A percentile compares a stretch with the other conserved stretches of the same genome.
Conservation (phyloP, 37 sponge, comb jelly and placozoan species). For the Amphimedon queenslandica region DNA sequence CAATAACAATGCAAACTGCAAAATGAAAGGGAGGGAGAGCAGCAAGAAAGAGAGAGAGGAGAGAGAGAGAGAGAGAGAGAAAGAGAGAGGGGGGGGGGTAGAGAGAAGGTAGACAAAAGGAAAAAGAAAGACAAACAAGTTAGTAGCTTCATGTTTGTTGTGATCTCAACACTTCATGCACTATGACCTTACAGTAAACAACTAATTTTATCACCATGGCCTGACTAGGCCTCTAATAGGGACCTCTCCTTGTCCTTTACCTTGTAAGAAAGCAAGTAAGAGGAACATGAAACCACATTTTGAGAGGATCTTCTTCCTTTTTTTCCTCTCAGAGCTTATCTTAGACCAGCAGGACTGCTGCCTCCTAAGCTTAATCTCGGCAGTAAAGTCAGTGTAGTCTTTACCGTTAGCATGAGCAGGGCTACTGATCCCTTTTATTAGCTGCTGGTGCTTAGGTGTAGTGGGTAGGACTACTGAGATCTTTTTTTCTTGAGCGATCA, state of each 20-base stretch:
- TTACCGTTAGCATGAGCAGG: background rate
- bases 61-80: too few relatives aligned
- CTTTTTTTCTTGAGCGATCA: background rate
- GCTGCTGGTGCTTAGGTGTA: background rate
- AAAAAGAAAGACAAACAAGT: too few relatives aligned
- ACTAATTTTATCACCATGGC: too few relatives aligned
- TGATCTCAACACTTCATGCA: too few relatives aligned
- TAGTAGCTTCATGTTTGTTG: too few relatives aligned
- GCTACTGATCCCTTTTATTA: background rate
- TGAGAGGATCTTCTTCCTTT: background rate
- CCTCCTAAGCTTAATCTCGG: too few relatives aligned
- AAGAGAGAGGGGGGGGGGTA: too few relatives aligned
- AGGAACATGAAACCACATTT: background rate
- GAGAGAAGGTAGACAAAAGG: too few relatives aligned
- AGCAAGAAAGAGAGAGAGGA: too few relatives aligned
- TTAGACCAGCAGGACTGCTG: background rate
- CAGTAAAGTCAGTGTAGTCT: background rate
- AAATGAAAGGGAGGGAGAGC: constrained; percentile 5
- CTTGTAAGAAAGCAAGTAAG: background rate
- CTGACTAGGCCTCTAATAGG: background rate
- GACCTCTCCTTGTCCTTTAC: background rate
- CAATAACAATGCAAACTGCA: too few relatives aligned
- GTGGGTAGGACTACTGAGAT: background rate
- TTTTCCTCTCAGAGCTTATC: background rate
- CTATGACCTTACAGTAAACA: too few relatives aligned